A percentile compares a stretch with the other conserved stretches of the same genome.
Evolutionary conservation across 1,140 invertebrate species (phyloP).

Genomic region (Megathymus violae): DNA sequence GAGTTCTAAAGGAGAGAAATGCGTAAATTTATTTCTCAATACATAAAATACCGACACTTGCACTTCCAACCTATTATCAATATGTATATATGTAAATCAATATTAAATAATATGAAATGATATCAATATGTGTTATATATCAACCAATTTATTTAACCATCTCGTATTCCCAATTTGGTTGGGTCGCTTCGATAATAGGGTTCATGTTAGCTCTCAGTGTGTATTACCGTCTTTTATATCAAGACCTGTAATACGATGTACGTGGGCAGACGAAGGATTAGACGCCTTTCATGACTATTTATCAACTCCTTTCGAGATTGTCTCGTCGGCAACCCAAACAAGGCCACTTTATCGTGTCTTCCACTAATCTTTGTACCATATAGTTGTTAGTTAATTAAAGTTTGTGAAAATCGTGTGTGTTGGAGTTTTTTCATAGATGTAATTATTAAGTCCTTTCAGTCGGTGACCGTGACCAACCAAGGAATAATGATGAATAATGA

Average conservation of each 20-base stretch:
- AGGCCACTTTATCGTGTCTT: conserved; percentile 13
- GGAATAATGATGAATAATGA: too few relatives aligned
- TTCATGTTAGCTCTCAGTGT: neutral
- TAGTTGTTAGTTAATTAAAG: neutral
- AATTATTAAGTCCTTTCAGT: too few relatives aligned
- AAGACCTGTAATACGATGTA: conserved; percentile 9
- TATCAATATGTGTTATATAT: neutral
- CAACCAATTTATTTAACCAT: neutral
- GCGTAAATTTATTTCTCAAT: too few relatives aligned
- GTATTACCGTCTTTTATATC: neutral
- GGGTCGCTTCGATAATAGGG: neutral
- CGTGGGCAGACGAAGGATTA: conserved; percentile 7
- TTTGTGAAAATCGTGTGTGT: too few relatives aligned
- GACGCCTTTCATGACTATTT: conserved; percentile 11
- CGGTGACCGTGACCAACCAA: too few relatives aligned
- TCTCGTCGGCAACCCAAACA: neutral
- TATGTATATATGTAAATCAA: too few relatives aligned
- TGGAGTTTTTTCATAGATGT: too few relatives aligned
- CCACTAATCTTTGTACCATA: conserved; percentile 2
- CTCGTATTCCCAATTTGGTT: neutral
- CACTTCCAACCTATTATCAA: too few relatives aligned
- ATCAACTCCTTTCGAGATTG: conserved; percentile 12
- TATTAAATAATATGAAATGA: too few relatives aligned
- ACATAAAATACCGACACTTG: too few relatives aligned
- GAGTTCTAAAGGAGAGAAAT: too few relatives aligned